Evolutionary conservation across 2,113 vertebrate species (phyloP).

Genomic region (Lepus timidus): DNA sequence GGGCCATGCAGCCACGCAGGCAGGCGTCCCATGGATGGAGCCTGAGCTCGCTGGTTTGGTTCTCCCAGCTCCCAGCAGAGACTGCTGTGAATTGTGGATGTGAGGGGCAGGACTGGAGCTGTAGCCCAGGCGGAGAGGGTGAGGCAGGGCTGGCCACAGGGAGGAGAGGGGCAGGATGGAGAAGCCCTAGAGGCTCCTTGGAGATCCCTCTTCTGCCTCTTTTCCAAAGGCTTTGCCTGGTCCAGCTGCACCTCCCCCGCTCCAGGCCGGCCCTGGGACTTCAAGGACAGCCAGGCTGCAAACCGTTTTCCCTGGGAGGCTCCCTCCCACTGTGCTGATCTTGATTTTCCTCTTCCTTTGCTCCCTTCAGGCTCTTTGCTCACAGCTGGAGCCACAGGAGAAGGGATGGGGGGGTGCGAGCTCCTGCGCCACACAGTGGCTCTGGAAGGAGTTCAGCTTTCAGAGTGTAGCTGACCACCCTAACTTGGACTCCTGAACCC

Average conservation of each 20-base stretch:
- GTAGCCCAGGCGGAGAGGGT: neutral
- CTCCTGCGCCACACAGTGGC: too few species aligned
- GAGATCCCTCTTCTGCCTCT: neutral
- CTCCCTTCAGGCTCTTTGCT: neutral
- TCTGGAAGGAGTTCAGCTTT: neutral
- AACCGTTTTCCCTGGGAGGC: neutral
- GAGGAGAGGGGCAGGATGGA: neutral
- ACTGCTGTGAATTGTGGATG: fast-evolving
- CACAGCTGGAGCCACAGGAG: neutral
- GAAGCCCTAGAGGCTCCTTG: fast-evolving
- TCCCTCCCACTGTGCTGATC: neutral
- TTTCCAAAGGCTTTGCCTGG: neutral
- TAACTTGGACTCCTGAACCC: neutral
- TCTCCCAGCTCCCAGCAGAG: neutral
- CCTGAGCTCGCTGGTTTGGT: neutral
- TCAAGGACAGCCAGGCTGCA: neutral
- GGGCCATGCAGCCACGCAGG: neutral
- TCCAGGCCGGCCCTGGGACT: neutral
- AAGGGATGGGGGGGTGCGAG: neutral
- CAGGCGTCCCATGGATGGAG: too few species aligned
- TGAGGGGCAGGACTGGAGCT: neutral
- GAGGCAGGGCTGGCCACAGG: fast-evolving
- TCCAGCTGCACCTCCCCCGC: neutral
- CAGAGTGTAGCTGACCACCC: neutral
- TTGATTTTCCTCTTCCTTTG: neutral